A percentile compares a stretch with the other conserved stretches of the same genome.
Evolutionary conservation across 2,113 vertebrate genomes (phyloP).

Genomic region (Garra rufa): DNA sequence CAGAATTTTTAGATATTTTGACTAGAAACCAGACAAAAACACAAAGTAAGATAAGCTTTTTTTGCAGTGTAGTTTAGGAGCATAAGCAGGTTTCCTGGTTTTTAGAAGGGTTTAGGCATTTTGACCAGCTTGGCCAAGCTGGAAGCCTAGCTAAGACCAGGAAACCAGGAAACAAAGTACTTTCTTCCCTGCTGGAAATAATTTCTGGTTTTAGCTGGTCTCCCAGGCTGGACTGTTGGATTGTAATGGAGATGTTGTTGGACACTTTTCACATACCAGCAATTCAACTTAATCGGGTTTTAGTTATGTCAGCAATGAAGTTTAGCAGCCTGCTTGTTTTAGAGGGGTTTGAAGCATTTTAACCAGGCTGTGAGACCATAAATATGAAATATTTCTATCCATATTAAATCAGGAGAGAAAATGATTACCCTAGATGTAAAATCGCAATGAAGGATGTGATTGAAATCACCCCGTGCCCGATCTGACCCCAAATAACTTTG

Average conservation of each 20-base stretch:
- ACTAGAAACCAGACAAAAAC: no score
- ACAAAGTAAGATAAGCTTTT: no score
- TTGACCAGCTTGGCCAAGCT: neutral
- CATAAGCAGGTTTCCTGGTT: neutral
- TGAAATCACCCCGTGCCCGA: neutral
- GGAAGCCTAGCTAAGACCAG: neutral
- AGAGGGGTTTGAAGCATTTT: no score
- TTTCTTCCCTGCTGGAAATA: neutral
- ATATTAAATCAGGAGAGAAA: neutral
- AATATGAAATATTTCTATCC: neutral
- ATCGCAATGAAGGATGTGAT: neutral
- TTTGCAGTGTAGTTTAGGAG: neutral
- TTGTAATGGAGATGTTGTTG: no score
- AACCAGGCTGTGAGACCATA: neutral
- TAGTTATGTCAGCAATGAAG: no score
- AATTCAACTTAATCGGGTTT: no score
- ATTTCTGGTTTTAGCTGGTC: no score
- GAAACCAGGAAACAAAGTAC: neutral
- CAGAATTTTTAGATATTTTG: no score
- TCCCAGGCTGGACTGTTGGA: no score
- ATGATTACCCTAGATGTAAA: neutral
- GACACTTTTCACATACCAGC: no score
- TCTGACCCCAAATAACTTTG: conserved; percentile 30
- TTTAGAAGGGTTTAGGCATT: neutral
- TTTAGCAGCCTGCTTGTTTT: no score